These are phyloP conservation scores for Loxodonta africana DNA, from an alignment of 2,113 vertebrate genomes.

Conservation along the genomic window DNA sequence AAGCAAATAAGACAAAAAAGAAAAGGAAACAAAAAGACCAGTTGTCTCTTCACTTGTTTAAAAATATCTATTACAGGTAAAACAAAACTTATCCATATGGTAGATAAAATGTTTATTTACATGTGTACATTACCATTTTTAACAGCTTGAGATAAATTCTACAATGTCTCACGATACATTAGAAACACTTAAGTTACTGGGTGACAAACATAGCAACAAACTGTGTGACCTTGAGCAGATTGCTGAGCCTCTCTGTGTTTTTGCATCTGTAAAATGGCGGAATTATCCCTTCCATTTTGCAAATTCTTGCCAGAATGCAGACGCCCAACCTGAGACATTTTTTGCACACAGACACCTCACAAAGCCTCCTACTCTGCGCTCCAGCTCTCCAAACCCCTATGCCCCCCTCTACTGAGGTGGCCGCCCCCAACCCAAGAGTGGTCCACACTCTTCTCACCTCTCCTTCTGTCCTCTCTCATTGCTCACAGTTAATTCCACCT, in stretches of 20 bases:
- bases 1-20: not conserved
- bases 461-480: not conserved
- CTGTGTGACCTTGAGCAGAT: not conserved
- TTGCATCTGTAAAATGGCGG: conserved; percentile 5
- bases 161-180: not conserved
- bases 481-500: not conserved
- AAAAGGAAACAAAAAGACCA: not conserved
- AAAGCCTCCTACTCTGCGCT: not conserved
- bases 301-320: not conserved
- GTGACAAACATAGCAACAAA: not conserved
- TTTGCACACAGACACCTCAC: not conserved
- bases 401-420: not conserved
- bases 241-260: not conserved
- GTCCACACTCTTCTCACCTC: not conserved
- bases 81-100: not conserved
- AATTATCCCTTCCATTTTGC: not conserved
- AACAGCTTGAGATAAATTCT: not conserved
- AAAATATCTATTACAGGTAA: not conserved
- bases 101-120: not conserved
- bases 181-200: not conserved
- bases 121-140: not conserved
- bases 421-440: fast-evolving
- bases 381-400: not conserved
- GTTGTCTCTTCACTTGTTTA: not conserved
- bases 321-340: not conserved